These are phyloP conservation scores for Octopus bimaculoides DNA, from an alignment of 1,140 invertebrate species.

Conservation along the genomic window DNA sequence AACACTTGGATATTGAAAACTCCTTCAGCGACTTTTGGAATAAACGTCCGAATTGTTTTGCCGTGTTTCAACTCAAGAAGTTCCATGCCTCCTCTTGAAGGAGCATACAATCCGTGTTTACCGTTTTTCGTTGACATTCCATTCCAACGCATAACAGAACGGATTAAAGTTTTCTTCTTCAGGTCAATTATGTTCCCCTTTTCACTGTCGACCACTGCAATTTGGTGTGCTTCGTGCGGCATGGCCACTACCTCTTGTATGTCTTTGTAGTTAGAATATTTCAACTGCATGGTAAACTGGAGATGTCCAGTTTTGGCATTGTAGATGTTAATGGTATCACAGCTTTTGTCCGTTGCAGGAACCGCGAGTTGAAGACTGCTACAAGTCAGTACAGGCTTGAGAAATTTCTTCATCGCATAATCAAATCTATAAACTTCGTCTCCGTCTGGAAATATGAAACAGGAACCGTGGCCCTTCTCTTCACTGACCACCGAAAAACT, in stretches of 20 bases:
- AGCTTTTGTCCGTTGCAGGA: slow-evolving; percentile 78
- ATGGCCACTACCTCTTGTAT: slow-evolving; percentile 53
- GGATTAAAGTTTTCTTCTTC: slow-evolving; percentile 59
- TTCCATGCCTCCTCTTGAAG: slow-evolving; percentile 86
- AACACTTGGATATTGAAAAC: slow-evolving; percentile 93
- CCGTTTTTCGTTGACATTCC: slow-evolving; percentile 59
- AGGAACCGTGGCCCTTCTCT: slow-evolving; percentile 36
- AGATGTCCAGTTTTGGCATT: slow-evolving; percentile 78
- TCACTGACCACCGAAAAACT: slow-evolving; percentile 66
- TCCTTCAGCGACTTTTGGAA: slow-evolving; percentile 86
- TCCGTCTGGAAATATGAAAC: slow-evolving; percentile 59
- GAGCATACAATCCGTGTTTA: slow-evolving; percentile 88
- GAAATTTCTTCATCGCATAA: slow-evolving; percentile 60
- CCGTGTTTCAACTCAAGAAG: slow-evolving; percentile 58
- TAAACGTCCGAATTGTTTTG: slow-evolving; percentile 82
- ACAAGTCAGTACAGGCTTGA: slow-evolving; percentile 71
- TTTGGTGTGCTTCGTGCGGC: slow-evolving; percentile 66
- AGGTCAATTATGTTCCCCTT: slow-evolving; percentile 73
- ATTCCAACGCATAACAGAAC: slow-evolving; percentile 61
- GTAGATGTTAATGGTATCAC: slow-evolving; percentile 81
- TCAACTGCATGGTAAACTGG: slow-evolving; percentile 67
- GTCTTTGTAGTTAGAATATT: slow-evolving; percentile 54
- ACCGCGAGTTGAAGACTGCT: slow-evolving; percentile 77
- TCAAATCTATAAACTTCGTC: slow-evolving; percentile 79
- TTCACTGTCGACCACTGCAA: slow-evolving; percentile 85